A percentile compares a stretch with the other conserved stretches of the same genome.
Evolutionary conservation across 2,797 vertebrate genomes (phyloP).

Genomic region (Pseudochaenichthys georgianus): DNA sequence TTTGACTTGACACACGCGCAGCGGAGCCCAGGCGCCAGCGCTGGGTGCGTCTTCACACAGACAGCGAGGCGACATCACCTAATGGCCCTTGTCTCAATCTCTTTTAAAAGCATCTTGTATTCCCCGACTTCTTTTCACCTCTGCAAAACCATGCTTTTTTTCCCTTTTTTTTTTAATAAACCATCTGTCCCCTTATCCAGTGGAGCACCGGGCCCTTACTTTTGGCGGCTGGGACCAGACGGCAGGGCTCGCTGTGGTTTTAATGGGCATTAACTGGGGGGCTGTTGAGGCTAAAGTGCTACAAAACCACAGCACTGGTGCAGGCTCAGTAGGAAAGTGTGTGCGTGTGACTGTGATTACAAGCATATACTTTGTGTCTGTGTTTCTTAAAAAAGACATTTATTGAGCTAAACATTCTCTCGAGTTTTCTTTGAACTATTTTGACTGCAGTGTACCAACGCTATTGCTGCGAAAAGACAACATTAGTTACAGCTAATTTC

Average conservation of each 20-base stretch:
- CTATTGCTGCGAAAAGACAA: not conserved
- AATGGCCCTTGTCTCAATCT: slow-evolving; percentile 94
- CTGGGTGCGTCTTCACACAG: slow-evolving; percentile 90
- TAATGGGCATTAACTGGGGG: slow-evolving; percentile 73
- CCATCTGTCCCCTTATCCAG: slow-evolving; percentile 55
- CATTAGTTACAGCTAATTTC: not conserved
- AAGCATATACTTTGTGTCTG: slow-evolving; percentile 7
- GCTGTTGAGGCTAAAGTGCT: slow-evolving; percentile 67
- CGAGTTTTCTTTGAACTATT: slow-evolving; percentile 2
- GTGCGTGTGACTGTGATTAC: slow-evolving; percentile 32
- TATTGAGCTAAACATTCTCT: slow-evolving; percentile 14
- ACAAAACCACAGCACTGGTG: slow-evolving; percentile 63
- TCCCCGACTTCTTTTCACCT: slow-evolving; percentile 90
- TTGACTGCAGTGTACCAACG: not conserved
- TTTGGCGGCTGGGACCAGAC: slow-evolving; percentile 58
- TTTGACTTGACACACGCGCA: slow-evolving; percentile 90
- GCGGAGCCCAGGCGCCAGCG: slow-evolving; percentile 85
- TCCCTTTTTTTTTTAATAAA: slow-evolving; percentile 72
- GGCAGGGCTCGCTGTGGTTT: slow-evolving; percentile 58
- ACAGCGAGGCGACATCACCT: slow-evolving; percentile 91
- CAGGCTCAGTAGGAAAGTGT: slow-evolving; percentile 35
- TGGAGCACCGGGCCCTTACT: slow-evolving; percentile 31
- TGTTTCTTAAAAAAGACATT: slow-evolving; percentile 23
- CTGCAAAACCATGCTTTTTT: slow-evolving; percentile 78
- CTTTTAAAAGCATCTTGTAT: slow-evolving; percentile 94